Evolutionary conservation across 1,140 invertebrate species (phyloP), one percentile per base, ranked within the genome.

Genomic region (Pseudachorutes palmiensis): DNA sequence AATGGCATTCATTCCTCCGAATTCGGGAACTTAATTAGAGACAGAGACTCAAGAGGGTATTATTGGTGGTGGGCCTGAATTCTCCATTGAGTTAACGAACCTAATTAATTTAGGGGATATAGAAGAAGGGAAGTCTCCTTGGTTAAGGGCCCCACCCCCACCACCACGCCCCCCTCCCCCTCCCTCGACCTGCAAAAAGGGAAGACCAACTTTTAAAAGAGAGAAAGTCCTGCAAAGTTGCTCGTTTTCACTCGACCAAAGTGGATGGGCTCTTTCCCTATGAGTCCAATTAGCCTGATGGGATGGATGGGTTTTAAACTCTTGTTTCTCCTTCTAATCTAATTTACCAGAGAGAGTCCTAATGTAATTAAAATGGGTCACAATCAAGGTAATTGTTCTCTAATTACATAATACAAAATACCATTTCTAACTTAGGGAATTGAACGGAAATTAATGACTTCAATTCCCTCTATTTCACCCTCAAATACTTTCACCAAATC

Each of bases 81-180:
- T 55, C 51, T 19, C 51, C 12, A 24, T 30, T 61, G 59, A 61
- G 29, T n/a, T 61, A 61, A 61, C 59, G 32, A 61, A 61, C 14
- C 59, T 30, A 61, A 61, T 61, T 61, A 61, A 61, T 61, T 61
- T 36, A 61, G 59, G 9, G 9, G 59, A 30, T n/a, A n/a, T n/a
- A n/a, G n/a, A n/a, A n/a, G n/a, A n/a, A n/a, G n/a, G n/a, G n/a
- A 24, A 16, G 5, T 26, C 26, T 61, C 51, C 19, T 45, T 45
- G 19, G 36, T 45, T 19, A 55, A 55, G 24, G 51, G 24, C 12
- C 24, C 51, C 51, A 12, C 51, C 12, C 36, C 36, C 36, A 9
- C 19, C 36, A 41, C 5, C 36, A 9, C 36, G 5, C 36, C 36
- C 12, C 24, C 51, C 51, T 5, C 24, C 51, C 24, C 12, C 51